These are phyloP conservation scores for Heliconius cydno DNA, from an alignment of 2,888 invertebrate genomes.

Conservation along the genomic window DNA sequence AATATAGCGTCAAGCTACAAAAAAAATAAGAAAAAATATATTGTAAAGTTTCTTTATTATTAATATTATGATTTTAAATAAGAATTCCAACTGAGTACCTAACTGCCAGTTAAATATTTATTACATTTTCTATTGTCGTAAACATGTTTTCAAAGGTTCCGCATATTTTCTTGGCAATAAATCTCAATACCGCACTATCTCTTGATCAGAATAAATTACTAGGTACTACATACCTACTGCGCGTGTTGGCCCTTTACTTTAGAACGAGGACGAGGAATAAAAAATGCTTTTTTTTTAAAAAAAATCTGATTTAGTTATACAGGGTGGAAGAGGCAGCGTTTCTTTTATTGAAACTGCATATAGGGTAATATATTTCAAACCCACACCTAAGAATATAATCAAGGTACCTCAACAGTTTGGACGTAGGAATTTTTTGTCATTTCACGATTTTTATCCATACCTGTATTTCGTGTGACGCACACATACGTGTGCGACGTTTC, in stretches of 20 bases:
- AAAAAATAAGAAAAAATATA: neutral
- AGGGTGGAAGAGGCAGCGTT: too few relatives aligned
- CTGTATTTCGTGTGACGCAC: too few relatives aligned
- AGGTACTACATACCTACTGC: neutral
- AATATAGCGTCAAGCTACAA: neutral
- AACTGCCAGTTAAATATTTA: neutral
- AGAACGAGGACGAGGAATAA: neutral
- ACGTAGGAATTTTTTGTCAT: too few relatives aligned
- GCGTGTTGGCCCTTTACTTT: neutral
- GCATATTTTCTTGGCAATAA: slow-evolving; percentile 20
- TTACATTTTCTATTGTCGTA: slow-evolving; percentile 14
- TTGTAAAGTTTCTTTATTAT: too few relatives aligned
- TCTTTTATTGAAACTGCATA: too few relatives aligned
- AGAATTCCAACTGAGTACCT: neutral
- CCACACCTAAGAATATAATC: too few relatives aligned
- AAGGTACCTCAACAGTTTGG: too few relatives aligned
- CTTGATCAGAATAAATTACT: slow-evolving; percentile 22
- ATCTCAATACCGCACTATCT: slow-evolving; percentile 24
- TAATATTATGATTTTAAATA: neutral
- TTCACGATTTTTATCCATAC: too few relatives aligned
- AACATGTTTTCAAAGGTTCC: slow-evolving; percentile 24
- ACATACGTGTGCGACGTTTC: too few relatives aligned
- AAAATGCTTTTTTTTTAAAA: neutral
- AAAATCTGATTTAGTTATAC: neutral
- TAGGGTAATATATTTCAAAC: too few relatives aligned